Evolutionary conservation across 2,113 vertebrate genomes (phyloP).

Genomic region (Engystomops pustulosus): DNA sequence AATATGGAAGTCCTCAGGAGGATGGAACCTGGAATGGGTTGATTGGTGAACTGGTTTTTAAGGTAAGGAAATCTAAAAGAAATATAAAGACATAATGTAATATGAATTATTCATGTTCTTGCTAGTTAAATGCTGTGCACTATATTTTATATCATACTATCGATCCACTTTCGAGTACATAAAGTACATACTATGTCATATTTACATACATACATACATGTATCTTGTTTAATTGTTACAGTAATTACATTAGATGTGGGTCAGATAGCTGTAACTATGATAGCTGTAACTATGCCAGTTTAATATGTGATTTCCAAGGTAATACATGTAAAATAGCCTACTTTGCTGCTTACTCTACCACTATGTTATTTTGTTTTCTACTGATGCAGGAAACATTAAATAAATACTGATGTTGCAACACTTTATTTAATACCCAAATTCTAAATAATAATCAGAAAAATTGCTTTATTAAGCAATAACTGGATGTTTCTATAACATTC

Average conservation of each 20-base stretch:
- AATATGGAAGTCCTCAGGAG: conserved; percentile 91
- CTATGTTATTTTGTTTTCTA: not conserved
- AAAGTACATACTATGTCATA: no score
- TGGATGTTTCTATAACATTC: not conserved
- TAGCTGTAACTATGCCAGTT: no score
- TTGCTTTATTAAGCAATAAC: not conserved
- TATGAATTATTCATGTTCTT: no score
- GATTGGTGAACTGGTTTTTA: conserved; percentile 94
- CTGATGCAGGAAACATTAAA: no score
- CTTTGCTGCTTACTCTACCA: not conserved
- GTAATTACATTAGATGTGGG: not conserved
- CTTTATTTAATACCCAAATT: not conserved
- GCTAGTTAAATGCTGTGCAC: no score
- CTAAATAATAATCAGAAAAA: not conserved
- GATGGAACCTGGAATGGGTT: conserved; percentile 96
- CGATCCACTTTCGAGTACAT: no score
- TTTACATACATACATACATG: no score
- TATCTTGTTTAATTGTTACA: not conserved
- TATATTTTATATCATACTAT: no score
- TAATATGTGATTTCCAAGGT: no score
- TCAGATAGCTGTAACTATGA: no score
- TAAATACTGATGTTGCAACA: not conserved
- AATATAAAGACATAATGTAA: not conserved
- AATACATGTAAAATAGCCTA: not conserved
- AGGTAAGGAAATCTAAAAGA: conserved; percentile 79